Conservation (phyloP, 2,113 vertebrate species). For the Eptesicus fuscus region DNA sequence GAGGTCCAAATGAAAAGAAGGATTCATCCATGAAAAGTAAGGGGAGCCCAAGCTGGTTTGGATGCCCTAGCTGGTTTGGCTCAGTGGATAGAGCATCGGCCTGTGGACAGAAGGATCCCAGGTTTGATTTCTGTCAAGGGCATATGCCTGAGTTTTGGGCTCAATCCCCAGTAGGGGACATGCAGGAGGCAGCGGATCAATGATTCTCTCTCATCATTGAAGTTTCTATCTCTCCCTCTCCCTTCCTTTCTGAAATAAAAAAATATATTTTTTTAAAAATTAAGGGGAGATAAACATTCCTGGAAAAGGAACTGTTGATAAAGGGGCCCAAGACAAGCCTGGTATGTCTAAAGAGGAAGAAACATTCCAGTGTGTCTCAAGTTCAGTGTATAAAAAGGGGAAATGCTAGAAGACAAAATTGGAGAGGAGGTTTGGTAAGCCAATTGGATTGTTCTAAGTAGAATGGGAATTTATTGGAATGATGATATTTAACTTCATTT, state of each 20-base stretch:
- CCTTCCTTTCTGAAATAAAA: too few relatives aligned
- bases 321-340: not conserved
- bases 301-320: not conserved
- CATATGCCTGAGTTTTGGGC: too few relatives aligned
- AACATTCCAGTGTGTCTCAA: not conserved
- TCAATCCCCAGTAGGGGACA: too few relatives aligned
- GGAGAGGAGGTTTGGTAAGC: not conserved
- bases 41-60: too few relatives aligned
- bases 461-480: not conserved
- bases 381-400: not conserved
- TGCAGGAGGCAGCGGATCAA: too few relatives aligned
- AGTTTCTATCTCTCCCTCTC: too few relatives aligned
- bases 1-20: not conserved
- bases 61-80: too few relatives aligned
- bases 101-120: too few relatives aligned
- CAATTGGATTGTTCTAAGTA: not conserved
- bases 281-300: not conserved
- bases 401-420: not conserved
- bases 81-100: too few relatives aligned
- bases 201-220: too few relatives aligned
- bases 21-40: not conserved
- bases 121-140: too few relatives aligned
- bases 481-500: not conserved
- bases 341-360: not conserved
- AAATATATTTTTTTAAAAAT: not conserved